These are phyloP conservation scores for Trogon surrucura DNA, from an alignment of 2,113 vertebrate genomes.

Conservation along the genomic window DNA sequence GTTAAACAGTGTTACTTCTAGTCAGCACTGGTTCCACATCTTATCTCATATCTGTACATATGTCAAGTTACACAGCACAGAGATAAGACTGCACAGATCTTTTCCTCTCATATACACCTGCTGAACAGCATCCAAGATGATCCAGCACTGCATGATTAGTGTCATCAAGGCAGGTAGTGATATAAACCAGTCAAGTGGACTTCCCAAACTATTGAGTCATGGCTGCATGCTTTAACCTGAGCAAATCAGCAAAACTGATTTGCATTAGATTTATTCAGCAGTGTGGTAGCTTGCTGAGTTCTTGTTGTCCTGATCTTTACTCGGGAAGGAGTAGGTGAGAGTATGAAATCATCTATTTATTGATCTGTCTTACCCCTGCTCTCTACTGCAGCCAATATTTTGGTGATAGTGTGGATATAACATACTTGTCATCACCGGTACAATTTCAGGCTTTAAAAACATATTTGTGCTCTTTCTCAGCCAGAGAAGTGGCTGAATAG, in stretches of 20 bases:
- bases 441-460: neutral
- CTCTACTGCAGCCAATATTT: neutral
- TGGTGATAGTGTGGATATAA: neutral
- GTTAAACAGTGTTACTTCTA: neutral
- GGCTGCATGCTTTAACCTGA: neutral
- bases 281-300: neutral
- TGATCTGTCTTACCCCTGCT: neutral
- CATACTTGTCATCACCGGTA: neutral
- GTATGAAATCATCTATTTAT: neutral
- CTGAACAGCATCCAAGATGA: neutral
- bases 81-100: rapidly evolving
- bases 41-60: neutral
- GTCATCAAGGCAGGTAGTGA: neutral
- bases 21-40: neutral
- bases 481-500: neutral
- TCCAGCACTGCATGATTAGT: neutral
- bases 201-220: neutral
- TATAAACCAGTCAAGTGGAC: neutral
- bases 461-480: neutral
- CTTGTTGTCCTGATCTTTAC: neutral
- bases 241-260: neutral
- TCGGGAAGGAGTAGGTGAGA: neutral
- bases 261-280: neutral
- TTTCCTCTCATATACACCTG: neutral
- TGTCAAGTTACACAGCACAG: neutral